Base-by-base conservation (phyloP, 2,888 invertebrate species). In the Leptopterna dolabrata region DNA sequence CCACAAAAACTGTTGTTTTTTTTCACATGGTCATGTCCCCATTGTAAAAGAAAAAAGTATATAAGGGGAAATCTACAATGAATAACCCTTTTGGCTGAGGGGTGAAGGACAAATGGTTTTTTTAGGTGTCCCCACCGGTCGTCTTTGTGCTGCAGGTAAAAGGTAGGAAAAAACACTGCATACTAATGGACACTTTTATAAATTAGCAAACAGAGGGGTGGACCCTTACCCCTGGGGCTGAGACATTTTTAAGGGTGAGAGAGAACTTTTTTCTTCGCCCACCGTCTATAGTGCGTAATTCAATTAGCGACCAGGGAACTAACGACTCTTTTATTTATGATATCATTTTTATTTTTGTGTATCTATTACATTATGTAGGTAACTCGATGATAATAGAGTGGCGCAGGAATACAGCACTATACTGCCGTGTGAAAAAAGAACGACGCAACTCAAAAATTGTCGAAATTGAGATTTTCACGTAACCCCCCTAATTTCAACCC, bases 101-200 rank as follows among this genome's bases (percentile, higher is more conserved):
- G 86, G 86, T 76, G 30, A 78, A 36, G 86, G 78, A 70, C 86
- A 55, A 76, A 86, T 63, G 55, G 41, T 78, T 55, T 76, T 84
- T 71, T 86, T 63, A 78, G 71, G 14, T 76, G 63, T 76, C 86
- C 86, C 63, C 63, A 27, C 55, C 86, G 86, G 76, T 86, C 78
- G 63, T 55, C 63, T 55, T 78, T 78, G 71, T 71, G 47, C 43
- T 45, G 43, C 51, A 78, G 86, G 76, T 76, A 78, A 76, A 36
- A n/a, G 76, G 27, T 36, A 36, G 63, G 76, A 71, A 87, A 87
- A 87, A 82, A 76, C 87, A 82, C 71, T 82, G 87, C 87, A 87
- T 87, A 87, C 87, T 87, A 87, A 87, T 87, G 87, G 82, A 81
- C 87, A 87, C 87, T 87, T 87, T 87, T 87, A 73, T 87, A 87